phyloP scores from a whole-genome alignment of 2,113 vertebrate genomes.

The Fulica atra region DNA sequence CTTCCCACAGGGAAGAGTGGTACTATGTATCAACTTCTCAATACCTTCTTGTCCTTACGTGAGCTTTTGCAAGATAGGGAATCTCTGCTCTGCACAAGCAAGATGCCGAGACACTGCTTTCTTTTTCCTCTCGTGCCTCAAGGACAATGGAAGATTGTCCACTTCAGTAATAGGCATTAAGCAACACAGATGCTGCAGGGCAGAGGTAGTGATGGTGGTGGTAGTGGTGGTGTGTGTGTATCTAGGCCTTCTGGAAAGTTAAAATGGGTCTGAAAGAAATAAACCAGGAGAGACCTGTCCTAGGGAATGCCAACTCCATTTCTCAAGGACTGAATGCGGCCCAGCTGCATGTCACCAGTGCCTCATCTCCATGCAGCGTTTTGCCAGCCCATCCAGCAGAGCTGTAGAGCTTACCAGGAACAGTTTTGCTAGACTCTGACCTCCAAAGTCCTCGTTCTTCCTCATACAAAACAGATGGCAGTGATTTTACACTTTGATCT shows the following conservation, averaged over 20 bases:
- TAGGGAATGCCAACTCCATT: neutral
- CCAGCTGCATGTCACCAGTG: rapidly evolving
- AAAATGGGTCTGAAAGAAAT: neutral
- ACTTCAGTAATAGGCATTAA: neutral
- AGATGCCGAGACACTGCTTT: neutral
- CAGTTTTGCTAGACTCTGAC: neutral
- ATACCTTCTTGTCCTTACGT: neutral
- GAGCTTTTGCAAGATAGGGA: neutral
- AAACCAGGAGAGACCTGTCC: neutral
- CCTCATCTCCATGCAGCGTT: neutral
- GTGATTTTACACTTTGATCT: neutral
- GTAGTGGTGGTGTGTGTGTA: too few species aligned
- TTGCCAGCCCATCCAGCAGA: neutral
- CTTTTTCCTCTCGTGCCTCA: neutral
- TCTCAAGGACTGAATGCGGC: neutral
- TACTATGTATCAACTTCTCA: neutral
- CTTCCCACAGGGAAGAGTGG: slow-evolving; percentile 43
- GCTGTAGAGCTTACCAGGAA: neutral
- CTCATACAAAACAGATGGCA: neutral
- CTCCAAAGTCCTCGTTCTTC: neutral
- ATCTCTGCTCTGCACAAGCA: neutral
- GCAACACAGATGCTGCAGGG: neutral
- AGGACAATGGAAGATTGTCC: neutral
- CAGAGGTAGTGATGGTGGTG: too few species aligned
- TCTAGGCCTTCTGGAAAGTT: neutral